Conservation (phyloP, 2,888 invertebrate genomes). For the Drosophila lacicola region DNA sequence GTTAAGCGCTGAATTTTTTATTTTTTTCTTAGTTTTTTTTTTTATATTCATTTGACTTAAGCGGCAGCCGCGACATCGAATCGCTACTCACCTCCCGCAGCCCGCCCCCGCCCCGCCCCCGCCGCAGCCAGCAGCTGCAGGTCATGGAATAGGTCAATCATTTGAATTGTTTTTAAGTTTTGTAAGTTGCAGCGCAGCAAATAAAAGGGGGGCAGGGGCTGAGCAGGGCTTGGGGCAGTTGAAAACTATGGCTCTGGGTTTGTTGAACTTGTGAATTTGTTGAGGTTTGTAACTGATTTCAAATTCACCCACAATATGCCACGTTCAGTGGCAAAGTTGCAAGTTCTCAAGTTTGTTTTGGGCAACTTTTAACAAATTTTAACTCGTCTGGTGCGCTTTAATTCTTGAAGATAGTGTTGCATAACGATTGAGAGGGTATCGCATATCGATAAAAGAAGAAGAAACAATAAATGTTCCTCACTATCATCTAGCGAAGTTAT, state of each 20-base stretch:
- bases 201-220: conserved; percentile 10
- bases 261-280: conserved; percentile 18
- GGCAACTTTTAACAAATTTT: neutral
- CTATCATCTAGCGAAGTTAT: too few relatives aligned
- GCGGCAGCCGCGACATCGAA: conserved; percentile 42
- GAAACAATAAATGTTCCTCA: too few relatives aligned
- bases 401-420: too few relatives aligned
- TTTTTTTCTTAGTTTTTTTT: conserved; percentile 19
- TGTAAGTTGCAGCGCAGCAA: conserved; percentile 56
- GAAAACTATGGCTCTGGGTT: conserved; percentile 12
- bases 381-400: neutral
- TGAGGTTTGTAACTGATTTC: neutral
- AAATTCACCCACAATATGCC: neutral
- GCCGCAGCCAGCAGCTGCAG: conserved; percentile 30
- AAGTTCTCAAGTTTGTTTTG: neutral
- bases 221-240: neutral
- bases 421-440: too few relatives aligned
- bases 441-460: too few relatives aligned
- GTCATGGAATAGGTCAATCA: conserved; percentile 77
- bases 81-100: conserved; percentile 30
- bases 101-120: conserved; percentile 3
- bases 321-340: neutral
- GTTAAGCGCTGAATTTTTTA: conserved; percentile 57
- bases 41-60: conserved; percentile 33
- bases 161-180: conserved; percentile 78